Base-by-base conservation (phyloP, 2,888 invertebrate genomes). In the Meandrusa payeni region DNA sequence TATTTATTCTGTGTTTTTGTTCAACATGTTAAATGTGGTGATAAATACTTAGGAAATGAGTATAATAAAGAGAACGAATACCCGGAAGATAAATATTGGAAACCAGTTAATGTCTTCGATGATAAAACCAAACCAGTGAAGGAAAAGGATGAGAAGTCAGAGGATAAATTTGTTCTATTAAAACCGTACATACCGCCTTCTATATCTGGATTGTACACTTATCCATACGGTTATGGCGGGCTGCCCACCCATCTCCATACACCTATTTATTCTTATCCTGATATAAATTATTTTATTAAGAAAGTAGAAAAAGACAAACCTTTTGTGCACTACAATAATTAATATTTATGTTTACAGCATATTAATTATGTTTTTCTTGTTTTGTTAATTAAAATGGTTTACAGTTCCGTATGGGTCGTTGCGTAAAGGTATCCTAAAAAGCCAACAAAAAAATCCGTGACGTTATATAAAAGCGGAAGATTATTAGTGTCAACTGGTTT, bases 271-370 rank as follows among this genome's bases (percentile, higher is more conserved):
- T 47, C 56, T 0, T 65, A 68, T 41, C 57, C 61, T 2, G 61
- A 61, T 32, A 47, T 51, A 3, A 64, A 61, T 38, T 64, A 64
- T 33, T 62, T 51, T 15, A 48, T 68, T 1, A 70, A 53, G 33
- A 74, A 73, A 27, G 59, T 66, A 13, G 42, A 50, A 1, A 71
- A 68, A 31, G 64, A 69, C 1, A 67, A 63, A 28, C 47, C 41
- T 5, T 52, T 61, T 39, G 39, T 55, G 2, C 57, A 51, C 44
- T 61, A 55, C 31, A 47, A 49, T 32, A 56, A 26, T 28, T 39
- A 29, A 29, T n/a, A n/a, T n/a, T n/a, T n/a, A n/a, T n/a, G n/a
- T n/a, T n/a, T n/a, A n/a, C n/a, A n/a, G n/a, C n/a, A n/a, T 11
- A 26, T 26, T 26, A 10, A 10, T 10, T 17, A 19, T 26, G 36